Percentiles rank a stretch among this genome's conserved stretches.
These are phyloP conservation scores for Platycnemis pennipes DNA, from an alignment of 2,888 invertebrate genomes.

Conservation along the genomic window DNA sequence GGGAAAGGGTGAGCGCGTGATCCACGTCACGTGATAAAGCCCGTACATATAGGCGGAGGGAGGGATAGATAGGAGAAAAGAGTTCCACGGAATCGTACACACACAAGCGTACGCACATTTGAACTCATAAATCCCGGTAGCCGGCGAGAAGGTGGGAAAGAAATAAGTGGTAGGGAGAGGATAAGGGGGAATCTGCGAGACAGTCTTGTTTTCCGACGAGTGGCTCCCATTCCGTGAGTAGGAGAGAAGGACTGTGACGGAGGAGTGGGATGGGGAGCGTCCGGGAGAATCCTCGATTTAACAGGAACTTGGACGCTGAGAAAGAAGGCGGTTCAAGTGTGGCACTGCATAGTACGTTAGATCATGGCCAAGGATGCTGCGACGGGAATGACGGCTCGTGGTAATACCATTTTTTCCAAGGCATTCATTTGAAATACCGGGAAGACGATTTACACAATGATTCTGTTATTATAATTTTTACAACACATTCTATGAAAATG, in stretches of 20 bases:
- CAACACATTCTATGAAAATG: too few relatives aligned
- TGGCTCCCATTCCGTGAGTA: conserved; percentile 10
- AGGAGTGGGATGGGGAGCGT: neutral
- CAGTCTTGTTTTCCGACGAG: conserved; percentile 42
- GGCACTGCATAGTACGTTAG: neutral
- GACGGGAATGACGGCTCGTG: neutral
- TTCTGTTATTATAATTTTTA: too few relatives aligned
- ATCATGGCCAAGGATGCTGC: neutral
- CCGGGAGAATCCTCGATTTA: neutral
- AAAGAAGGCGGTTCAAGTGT: neutral
- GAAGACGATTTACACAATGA: too few relatives aligned
- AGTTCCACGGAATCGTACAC: conserved; percentile 59
- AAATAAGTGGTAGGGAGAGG: neutral
- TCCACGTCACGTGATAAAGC: conserved; percentile 60
- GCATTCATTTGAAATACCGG: too few relatives aligned
- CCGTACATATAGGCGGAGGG: conserved; percentile 24
- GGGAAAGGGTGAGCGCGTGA: neutral
- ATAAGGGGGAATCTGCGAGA: neutral
- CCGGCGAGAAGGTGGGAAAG: neutral
- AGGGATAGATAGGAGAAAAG: neutral
- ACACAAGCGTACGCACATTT: conserved; percentile 47
- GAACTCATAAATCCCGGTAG: conserved; percentile 62
- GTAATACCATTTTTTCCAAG: too few relatives aligned
- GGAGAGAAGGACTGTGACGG: neutral
- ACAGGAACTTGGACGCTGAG: neutral